These are phyloP conservation scores for Eulemur macaco DNA, from an alignment of 2,113 vertebrate species.

Conservation along the genomic window DNA sequence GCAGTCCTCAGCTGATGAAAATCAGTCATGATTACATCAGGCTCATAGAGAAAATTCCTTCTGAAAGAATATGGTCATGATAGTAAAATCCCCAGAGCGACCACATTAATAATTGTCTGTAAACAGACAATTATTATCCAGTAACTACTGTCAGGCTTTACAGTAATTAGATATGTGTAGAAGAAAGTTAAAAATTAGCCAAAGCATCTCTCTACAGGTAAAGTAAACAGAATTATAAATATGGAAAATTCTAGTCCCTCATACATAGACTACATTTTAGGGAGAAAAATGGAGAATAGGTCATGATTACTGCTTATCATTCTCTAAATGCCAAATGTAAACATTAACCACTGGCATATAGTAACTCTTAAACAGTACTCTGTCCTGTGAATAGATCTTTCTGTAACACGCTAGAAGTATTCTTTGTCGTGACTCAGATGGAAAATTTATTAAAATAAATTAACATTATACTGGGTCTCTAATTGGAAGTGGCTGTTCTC, in stretches of 20 bases:
- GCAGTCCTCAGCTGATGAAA: background rate
- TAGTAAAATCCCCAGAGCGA: background rate
- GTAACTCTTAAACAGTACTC: background rate
- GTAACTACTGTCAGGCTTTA: background rate
- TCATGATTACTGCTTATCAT: background rate
- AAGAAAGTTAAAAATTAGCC: slow-evolving; percentile 6
- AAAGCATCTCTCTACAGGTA: background rate
- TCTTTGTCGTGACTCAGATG: slow-evolving; percentile 65
- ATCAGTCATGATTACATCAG: background rate
- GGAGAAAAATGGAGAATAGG: background rate
- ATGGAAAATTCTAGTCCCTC: background rate
- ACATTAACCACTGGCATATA: slow-evolving; percentile 1
- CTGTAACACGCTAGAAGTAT: slow-evolving; percentile 66
- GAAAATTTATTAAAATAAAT: slow-evolving; percentile 86
- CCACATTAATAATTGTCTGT: background rate
- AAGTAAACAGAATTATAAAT: slow-evolving; percentile 5
- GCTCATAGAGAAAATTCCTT: background rate
- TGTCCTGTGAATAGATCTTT: slow-evolving; percentile 63
- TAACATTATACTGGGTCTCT: slow-evolving; percentile 84
- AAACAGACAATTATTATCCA: slow-evolving; percentile 7
- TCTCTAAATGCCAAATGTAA: slow-evolving; percentile 4
- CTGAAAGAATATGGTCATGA: background rate
- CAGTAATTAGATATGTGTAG: background rate
- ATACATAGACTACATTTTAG: background rate
- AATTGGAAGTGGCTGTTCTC: slow-evolving; percentile 86